phyloP scores from a whole-genome alignment of 1,140 invertebrate genomes.

The Frieseomelitta varia region DNA sequence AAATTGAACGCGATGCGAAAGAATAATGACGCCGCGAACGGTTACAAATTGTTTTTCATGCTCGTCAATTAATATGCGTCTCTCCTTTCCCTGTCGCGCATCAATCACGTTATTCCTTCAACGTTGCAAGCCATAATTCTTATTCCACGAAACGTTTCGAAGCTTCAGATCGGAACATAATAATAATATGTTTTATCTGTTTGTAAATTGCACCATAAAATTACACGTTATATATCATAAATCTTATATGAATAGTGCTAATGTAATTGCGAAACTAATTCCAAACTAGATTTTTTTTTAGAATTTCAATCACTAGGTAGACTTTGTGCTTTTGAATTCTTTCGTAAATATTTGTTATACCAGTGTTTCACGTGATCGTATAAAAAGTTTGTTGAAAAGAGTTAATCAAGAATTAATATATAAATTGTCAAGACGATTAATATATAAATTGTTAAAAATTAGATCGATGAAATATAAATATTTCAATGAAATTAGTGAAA shows the following conservation, averaged over 20 bases:
- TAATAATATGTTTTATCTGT: too few species aligned
- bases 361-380: neutral
- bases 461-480: too few species aligned
- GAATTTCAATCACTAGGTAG: neutral
- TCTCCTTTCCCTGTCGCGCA: neutral
- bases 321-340: neutral
- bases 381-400: neutral
- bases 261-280: too few species aligned
- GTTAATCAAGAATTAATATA: too few species aligned
- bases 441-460: too few species aligned
- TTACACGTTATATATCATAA: too few species aligned
- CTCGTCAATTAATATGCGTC: neutral
- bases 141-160: neutral
- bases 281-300: rapidly evolving
- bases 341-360: neutral
- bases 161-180: too few species aligned
- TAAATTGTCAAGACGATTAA: too few species aligned
- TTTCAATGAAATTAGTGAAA: too few species aligned
- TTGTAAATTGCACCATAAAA: too few species aligned
- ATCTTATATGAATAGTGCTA: neutral
- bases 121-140: neutral
- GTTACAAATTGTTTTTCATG: neutral
- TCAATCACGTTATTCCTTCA: neutral
- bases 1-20: neutral
- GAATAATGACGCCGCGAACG: neutral